phyloP scores from a whole-genome alignment of 2,888 invertebrate genomes.

The Pseudococcus viburni region DNA sequence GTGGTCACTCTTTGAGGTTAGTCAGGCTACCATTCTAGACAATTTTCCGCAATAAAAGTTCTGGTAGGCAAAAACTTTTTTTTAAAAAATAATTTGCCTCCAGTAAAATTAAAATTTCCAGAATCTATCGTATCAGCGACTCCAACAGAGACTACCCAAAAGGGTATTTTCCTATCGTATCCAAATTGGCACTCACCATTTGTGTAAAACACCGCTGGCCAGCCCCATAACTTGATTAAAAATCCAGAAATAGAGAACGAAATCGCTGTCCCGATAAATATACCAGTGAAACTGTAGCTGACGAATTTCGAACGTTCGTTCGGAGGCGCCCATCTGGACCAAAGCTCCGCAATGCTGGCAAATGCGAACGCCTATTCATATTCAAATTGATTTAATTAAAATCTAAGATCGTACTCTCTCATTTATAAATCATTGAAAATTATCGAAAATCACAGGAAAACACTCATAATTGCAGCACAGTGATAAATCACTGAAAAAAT shows the following conservation, averaged over 20 bases:
- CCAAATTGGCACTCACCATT: slow-evolving; percentile 22
- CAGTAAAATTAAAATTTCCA: no score
- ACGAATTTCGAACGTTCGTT: slow-evolving; percentile 60
- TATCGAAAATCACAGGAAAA: no score
- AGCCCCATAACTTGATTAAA: slow-evolving; percentile 51
- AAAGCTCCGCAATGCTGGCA: slow-evolving; percentile 57
- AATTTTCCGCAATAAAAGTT: no score
- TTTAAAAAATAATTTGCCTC: no score
- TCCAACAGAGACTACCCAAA: no score
- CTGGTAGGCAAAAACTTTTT: no score
- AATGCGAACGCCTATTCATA: slow-evolving; percentile 53
- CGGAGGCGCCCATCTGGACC: slow-evolving; percentile 58
- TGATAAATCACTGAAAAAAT: no score
- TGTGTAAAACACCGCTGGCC: slow-evolving; percentile 58
- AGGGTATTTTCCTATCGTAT: background rate
- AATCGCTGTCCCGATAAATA: slow-evolving; percentile 56
- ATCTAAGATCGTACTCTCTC: background rate
- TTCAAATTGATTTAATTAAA: background rate
- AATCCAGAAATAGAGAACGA: slow-evolving; percentile 57
- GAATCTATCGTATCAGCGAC: no score
- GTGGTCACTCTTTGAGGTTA: no score
- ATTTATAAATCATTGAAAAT: no score
- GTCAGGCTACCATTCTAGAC: no score
- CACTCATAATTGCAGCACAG: no score
- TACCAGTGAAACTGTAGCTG: slow-evolving; percentile 44